Base-by-base conservation (phyloP, 2,797 vertebrate genomes). In the Delichon dasypus region DNA sequence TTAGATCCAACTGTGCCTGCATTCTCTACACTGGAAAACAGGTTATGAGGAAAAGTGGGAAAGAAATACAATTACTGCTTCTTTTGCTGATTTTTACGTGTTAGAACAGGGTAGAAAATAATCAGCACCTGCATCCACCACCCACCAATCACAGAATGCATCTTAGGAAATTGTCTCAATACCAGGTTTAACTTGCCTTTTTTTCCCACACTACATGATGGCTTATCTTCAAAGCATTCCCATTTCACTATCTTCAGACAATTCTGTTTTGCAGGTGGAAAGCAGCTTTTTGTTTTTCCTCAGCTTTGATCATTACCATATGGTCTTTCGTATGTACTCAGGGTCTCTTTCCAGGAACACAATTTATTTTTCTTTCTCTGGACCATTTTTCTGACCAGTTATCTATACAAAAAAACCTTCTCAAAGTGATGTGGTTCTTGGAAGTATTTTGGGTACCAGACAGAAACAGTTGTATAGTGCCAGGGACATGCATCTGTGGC, bases 211-310 rank as follows among this genome's bases (percentile, higher is more conserved):
- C 34, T 66, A 12, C 40, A 4, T 72, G 93, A 96, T 96, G 83
- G 94, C 95, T 96, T 96, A 94, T 96, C 96, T 96, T 96, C 95
- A 96, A 96, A 96, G 94, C 94, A 91, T 94, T 94, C 95, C 85
- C 85, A 55, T 91, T 93, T 89, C 87, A 60, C 96, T 96, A 94
- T 96, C 94, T 96, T 94, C 96, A 96, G 94, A 96, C 89, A 94
- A 94, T 94, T 94, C 85, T 92, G 36, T 77, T 94, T 92, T 85
- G 93, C 94, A 96, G 94, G 82, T 96, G 93, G 89, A 96, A 91
- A 78, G 87, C 66, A 93, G 85, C 82, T 92, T 94, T 96, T 91
- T 94, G 57, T 88, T 95, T 96, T 93, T 83, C 72, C 61, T 89
- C 68, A 54, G 58, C 91, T 95, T 95, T 96, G 82, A 94, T 94